These are phyloP conservation scores for Oenanthe oenanthe DNA, from an alignment of 2,113 vertebrate genomes.

Conservation along the genomic window DNA sequence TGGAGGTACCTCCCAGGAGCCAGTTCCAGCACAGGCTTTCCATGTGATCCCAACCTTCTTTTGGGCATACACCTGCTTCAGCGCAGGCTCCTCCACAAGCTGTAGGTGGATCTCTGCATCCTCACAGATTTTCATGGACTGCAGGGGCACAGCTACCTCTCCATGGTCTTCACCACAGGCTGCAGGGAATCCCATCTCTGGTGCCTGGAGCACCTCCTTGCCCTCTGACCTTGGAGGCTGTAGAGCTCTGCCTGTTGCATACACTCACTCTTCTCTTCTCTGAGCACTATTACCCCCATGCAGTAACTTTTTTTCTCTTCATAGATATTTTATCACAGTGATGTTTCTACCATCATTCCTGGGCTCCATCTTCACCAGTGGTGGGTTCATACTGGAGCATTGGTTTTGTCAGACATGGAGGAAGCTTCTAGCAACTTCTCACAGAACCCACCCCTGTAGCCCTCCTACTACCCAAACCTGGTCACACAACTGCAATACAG, in stretches of 20 bases:
- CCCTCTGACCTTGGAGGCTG: background rate
- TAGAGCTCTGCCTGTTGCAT: background rate
- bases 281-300: background rate
- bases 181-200: background rate
- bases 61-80: background rate
- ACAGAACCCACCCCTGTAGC: background rate
- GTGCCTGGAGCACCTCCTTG: background rate
- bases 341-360: background rate
- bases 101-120: background rate
- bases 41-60: background rate
- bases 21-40: background rate
- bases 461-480: background rate
- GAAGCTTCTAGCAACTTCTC: background rate
- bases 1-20: background rate
- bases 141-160: background rate
- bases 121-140: background rate
- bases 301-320: background rate
- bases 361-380: background rate
- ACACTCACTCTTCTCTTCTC: background rate
- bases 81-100: rapidly evolving
- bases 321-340: background rate
- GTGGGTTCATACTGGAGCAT: background rate
- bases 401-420: background rate
- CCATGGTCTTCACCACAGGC: background rate
- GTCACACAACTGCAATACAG: background rate